phyloP scores from a whole-genome alignment of 2,113 vertebrate species.

The Grus americana region DNA sequence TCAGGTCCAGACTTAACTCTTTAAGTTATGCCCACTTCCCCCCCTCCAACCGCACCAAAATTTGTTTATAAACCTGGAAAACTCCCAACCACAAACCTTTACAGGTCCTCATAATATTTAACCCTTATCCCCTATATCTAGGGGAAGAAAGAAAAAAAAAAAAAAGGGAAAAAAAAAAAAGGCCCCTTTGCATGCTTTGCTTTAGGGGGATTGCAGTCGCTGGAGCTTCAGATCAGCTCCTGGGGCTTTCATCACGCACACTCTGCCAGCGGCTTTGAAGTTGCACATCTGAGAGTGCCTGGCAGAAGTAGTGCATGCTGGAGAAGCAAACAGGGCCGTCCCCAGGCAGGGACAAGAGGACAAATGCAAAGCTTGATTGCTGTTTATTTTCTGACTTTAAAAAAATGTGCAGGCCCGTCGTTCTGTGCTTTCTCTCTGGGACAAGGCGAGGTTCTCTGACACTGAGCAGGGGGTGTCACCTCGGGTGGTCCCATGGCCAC shows the following conservation, averaged over 20 bases:
- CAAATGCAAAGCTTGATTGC: not conserved
- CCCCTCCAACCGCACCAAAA: not conserved
- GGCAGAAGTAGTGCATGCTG: not conserved
- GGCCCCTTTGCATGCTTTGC: not conserved
- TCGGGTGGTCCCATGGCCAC: not conserved
- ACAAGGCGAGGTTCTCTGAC: not conserved
- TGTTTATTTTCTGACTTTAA: not conserved
- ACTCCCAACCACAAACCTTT: not conserved
- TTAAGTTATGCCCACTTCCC: not conserved
- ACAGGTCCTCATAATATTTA: not conserved
- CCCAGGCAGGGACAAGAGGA: not conserved
- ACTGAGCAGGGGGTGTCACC: not conserved
- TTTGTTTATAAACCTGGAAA: not conserved
- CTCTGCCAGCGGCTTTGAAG: constrained; percentile 46
- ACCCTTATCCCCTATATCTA: not conserved
- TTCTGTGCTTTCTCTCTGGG: not conserved
- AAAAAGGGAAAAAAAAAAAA: not conserved
- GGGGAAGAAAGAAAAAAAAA: not conserved
- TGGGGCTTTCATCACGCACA: constrained; percentile 26
- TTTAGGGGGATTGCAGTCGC: not conserved
- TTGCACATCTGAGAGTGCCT: not conserved
- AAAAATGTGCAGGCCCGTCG: not conserved
- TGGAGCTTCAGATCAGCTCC: constrained; percentile 44
- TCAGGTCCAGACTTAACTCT: not conserved
- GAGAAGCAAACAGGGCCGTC: not conserved